A percentile compares a stretch with the other conserved stretches of the same genome.
Evolutionary conservation across 2,888 invertebrate genomes (phyloP).

Genomic region (Pseudococcus longispinus): DNA sequence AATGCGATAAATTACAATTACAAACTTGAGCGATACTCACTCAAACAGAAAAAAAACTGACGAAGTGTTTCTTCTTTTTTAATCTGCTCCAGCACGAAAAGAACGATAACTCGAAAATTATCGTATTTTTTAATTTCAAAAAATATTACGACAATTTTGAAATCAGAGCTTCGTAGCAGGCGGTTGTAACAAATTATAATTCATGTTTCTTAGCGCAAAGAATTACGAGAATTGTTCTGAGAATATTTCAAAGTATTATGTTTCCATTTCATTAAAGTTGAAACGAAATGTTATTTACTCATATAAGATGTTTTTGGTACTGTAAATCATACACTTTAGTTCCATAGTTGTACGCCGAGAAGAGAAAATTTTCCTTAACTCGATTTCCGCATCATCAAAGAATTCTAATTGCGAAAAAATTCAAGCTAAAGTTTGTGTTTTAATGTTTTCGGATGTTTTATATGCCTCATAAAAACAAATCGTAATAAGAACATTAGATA

Average conservation of each 20-base stretch:
- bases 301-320: not conserved
- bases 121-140: too few relatives aligned
- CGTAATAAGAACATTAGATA: not conserved
- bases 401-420: slow-evolving; percentile 15
- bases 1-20: too few relatives aligned
- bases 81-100: too few relatives aligned
- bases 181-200: not conserved
- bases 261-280: not conserved
- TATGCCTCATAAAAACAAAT: not conserved
- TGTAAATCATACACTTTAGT: not conserved
- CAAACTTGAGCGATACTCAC: too few relatives aligned
- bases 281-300: not conserved
- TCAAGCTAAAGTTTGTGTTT: not conserved
- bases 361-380: not conserved
- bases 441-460: not conserved
- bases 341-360: not conserved
- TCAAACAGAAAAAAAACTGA: too few relatives aligned
- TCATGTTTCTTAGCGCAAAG: not conserved
- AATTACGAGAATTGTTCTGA: not conserved
- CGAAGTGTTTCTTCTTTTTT: too few relatives aligned
- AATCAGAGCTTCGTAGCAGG: not conserved
- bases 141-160: too few relatives aligned
- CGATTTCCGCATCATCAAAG: not conserved
- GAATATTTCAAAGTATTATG: not conserved
- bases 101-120: too few relatives aligned